Evolutionary conservation across 2,113 vertebrate genomes (phyloP).

Genomic region (Rhinichthys klamathensis): DNA sequence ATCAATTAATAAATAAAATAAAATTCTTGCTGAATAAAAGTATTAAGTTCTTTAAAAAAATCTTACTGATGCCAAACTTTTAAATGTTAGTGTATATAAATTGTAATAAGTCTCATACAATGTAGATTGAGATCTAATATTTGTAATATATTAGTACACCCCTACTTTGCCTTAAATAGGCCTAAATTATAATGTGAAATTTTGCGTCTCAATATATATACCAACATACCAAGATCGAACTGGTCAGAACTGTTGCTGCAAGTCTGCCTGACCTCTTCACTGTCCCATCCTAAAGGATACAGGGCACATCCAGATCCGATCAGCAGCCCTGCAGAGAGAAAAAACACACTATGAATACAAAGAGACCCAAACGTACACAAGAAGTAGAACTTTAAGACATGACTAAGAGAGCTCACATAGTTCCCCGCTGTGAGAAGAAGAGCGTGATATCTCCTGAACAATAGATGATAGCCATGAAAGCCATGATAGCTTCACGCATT

Average conservation of each 20-base stretch:
- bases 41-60: not conserved
- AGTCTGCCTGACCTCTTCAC: slow-evolving; percentile 93
- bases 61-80: not conserved
- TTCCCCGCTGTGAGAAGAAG: not conserved
- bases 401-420: not conserved
- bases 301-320: slow-evolving; percentile 94
- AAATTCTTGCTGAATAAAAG: no score
- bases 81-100: not conserved
- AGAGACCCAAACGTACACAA: not conserved
- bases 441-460: slow-evolving; percentile 8
- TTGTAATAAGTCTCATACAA: not conserved
- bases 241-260: slow-evolving; percentile 92
- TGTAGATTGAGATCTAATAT: no score
- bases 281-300: slow-evolving; percentile 96
- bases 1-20: no score
- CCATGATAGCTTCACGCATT: not conserved
- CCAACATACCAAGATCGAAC: slow-evolving; percentile 88
- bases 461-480: not conserved
- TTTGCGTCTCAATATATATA: not conserved
- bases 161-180: not conserved
- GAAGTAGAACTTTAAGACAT: not conserved
- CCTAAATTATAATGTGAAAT: not conserved
- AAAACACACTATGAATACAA: slow-evolving; percentile 8
- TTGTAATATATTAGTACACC: not conserved
- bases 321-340: slow-evolving; percentile 81